These are phyloP conservation scores for Luidia sarsii DNA, from an alignment of 53 echinoderm and acorn worm species.

Conservation along the genomic window DNA sequence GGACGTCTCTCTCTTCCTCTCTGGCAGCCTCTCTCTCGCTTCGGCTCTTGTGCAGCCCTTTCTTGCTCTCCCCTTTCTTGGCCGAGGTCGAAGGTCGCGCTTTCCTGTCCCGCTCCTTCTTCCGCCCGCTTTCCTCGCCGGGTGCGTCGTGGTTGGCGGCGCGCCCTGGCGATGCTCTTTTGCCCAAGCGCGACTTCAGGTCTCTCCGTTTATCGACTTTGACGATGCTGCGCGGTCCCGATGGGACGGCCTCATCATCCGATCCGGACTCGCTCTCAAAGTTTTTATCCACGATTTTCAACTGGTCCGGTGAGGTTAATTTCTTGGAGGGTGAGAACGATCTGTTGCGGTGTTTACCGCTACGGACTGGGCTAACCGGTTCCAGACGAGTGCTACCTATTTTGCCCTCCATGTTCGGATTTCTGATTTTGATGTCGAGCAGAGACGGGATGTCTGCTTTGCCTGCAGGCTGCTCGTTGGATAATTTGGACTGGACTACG, in stretches of 20 bases:
- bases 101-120: conserved; percentile 23
- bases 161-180: conserved; percentile 10
- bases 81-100: neutral
- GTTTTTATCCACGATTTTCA: conserved; percentile 37
- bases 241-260: conserved; percentile 42
- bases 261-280: conserved; percentile 70
- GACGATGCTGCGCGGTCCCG: conserved; percentile 63
- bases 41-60: neutral
- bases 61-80: conserved; percentile 20
- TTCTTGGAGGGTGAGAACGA: neutral
- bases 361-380: neutral
- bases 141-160: neutral
- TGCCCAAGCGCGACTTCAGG: conserved; percentile 81
- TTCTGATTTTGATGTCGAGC: conserved; percentile 43
- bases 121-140: conserved; percentile 28
- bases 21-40: neutral
- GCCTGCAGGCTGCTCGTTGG: neutral
- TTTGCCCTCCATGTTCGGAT: conserved; percentile 14
- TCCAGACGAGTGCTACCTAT: neutral
- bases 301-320: neutral
- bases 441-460: conserved; percentile 36
- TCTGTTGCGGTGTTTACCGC: neutral
- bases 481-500: conserved; percentile 9
- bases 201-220: conserved; percentile 61
- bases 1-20: neutral